Base-by-base conservation (phyloP, 2,888 invertebrate species). In the Thereva unica region DNA sequence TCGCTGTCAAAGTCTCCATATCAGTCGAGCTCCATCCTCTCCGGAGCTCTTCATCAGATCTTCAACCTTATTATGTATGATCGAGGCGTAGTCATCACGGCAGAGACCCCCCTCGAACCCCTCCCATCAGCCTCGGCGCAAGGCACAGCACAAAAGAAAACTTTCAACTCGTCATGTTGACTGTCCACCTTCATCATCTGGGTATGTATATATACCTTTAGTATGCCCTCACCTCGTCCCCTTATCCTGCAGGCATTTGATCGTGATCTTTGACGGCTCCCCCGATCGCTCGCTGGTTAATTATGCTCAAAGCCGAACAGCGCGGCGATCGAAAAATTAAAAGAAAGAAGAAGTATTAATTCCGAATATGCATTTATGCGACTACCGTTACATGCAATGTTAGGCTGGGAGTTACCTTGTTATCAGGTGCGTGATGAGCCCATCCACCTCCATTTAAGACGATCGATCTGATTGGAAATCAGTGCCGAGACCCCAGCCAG, bases 381-480 rank as follows among this genome's bases (percentile, higher is more conserved):
- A 12, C 55, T 35, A 56, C 56, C 50, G 55, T 63, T 64, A 57
- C 49, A 37, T 23, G 44, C 35, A n/a, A 8, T 44, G 37, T 10
- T 35, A 40, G 47, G 37, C 50, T 49, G 10, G 12, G 41, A 10
- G n/a, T 52, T 50, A 44, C 38, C 49, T 37, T 47, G 54, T 56
- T 42, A 52, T 49, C 34, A 42, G 50, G 49, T 50, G 8, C 64
- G 10, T 56, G 40, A 38, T 57, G 53, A 23, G 10, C 41, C 12
- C 10, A 34, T 6, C 64, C 38, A 52, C 41, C 5, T 44, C 64
- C 64, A 53, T 64, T 64, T 64, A 64, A 64, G 64, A 44, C 53
- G 9, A 64, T 47, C 64, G 57, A 67, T 67, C 64, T 67, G 67
- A 67, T 67, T 67, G 64, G 67, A 57, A 67, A 64, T 57, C 64